Percentiles rank a stretch among this genome's conserved stretches.
Evolutionary conservation across 2,797 vertebrate species (phyloP).

Genomic region (Sebastes nivosus): DNA sequence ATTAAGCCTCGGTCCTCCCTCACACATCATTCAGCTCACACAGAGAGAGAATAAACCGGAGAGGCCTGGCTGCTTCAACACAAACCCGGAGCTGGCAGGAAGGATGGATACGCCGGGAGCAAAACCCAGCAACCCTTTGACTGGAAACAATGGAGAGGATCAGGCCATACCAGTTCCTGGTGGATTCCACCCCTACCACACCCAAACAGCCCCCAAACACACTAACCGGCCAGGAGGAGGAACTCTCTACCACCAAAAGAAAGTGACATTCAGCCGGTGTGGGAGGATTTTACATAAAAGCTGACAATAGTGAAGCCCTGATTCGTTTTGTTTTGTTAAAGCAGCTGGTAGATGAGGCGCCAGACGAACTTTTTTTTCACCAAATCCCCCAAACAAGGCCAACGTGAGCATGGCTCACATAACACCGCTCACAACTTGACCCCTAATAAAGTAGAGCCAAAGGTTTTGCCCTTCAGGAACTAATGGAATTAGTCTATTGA

Average conservation of each 20-base stretch:
- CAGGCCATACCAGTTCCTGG: constrained; percentile 38
- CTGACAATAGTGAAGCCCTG: too few species aligned
- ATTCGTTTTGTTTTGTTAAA: too few species aligned
- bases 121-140: constrained; percentile 49
- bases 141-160: constrained; percentile 65
- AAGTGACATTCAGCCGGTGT: neutral
- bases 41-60: constrained; percentile 37
- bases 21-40: constrained; percentile 32
- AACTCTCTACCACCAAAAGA: neutral
- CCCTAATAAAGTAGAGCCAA: too few species aligned
- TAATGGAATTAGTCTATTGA: too few species aligned
- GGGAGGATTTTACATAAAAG: too few species aligned
- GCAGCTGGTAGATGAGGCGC: too few species aligned
- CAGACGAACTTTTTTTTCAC: too few species aligned
- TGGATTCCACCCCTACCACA: constrained; percentile 26
- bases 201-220: constrained; percentile 38
- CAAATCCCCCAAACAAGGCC: too few species aligned
- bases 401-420: too few species aligned
- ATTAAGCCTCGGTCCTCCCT: constrained; percentile 24
- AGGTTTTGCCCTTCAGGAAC: too few species aligned
- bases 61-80: constrained; percentile 48
- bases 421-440: too few species aligned
- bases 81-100: constrained; percentile 57
- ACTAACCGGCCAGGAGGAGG: constrained; percentile 23
- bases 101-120: constrained; percentile 5